Evolutionary conservation across 2,888 invertebrate genomes (phyloP).

Genomic region (Folsomia candida): DNA sequence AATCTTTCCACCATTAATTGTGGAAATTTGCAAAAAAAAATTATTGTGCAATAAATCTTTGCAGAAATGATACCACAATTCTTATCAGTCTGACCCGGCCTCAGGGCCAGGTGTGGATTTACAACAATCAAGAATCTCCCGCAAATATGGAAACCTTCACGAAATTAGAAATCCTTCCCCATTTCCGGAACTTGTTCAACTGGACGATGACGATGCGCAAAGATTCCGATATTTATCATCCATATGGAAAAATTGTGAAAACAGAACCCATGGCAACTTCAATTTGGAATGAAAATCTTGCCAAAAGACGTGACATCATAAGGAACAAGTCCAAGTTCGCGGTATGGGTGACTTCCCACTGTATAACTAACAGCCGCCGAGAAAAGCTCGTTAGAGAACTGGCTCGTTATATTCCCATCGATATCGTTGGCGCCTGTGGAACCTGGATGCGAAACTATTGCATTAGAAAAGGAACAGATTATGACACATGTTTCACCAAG

Average conservation of each 20-base stretch:
- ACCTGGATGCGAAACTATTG: neutral
- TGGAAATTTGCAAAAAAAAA: too few relatives aligned
- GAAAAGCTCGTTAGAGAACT: neutral
- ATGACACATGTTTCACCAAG: neutral
- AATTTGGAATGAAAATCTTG: neutral
- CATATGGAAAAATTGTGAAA: neutral
- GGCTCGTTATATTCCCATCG: neutral
- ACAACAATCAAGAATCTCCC: neutral
- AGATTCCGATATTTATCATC: neutral
- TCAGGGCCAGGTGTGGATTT: neutral
- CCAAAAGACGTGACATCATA: neutral
- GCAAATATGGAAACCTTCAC: neutral
- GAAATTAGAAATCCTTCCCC: neutral
- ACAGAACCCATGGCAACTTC: neutral
- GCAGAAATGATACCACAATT: neutral
- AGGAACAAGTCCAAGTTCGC: neutral
- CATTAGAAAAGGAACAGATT: neutral
- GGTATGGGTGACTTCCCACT: neutral
- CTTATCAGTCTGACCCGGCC: neutral
- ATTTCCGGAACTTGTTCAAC: neutral
- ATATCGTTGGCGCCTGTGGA: neutral
- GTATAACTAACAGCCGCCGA: neutral
- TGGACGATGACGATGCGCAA: constrained; percentile 1
- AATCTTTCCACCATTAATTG: too few relatives aligned
- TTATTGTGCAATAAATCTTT: neutral